These are phyloP conservation scores for Sebastes oblongus DNA, from an alignment of 2,797 vertebrate species.

Conservation along the genomic window DNA sequence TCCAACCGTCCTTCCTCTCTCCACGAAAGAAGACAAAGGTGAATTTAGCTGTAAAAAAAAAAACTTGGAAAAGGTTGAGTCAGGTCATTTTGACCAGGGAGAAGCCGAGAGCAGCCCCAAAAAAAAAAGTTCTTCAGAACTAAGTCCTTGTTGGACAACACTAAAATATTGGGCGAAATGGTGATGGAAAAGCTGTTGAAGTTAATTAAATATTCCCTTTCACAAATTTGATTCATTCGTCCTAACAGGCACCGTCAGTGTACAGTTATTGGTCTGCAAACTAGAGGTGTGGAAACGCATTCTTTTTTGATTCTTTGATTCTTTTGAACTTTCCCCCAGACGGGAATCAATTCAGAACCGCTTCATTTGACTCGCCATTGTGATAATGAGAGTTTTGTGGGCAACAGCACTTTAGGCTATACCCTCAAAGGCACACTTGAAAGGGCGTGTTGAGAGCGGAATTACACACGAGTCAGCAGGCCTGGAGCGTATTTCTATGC, in stretches of 20 bases:
- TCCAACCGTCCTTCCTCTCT: background rate
- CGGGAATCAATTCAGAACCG: constrained; percentile 25
- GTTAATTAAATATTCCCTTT: background rate
- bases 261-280: background rate
- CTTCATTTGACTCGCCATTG: constrained; percentile 41
- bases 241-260: background rate
- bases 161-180: background rate
- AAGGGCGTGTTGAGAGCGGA: constrained; percentile 41
- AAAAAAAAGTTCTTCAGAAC: background rate
- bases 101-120: background rate
- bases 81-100: constrained; percentile 1
- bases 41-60: constrained; percentile 17
- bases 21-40: constrained; percentile 33
- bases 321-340: constrained; percentile 27
- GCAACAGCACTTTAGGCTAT: constrained; percentile 49
- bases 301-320: constrained; percentile 14
- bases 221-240: background rate
- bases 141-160: background rate
- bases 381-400: constrained; percentile 31
- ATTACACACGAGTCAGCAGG: constrained; percentile 50
- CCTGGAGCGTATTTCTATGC: constrained; percentile 15
- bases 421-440: constrained; percentile 54
- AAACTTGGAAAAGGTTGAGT: background rate
- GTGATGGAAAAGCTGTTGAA: background rate
- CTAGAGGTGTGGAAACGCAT: background rate